Conservation (phyloP, 2,888 invertebrate species). For the Allygus modestus region DNA sequence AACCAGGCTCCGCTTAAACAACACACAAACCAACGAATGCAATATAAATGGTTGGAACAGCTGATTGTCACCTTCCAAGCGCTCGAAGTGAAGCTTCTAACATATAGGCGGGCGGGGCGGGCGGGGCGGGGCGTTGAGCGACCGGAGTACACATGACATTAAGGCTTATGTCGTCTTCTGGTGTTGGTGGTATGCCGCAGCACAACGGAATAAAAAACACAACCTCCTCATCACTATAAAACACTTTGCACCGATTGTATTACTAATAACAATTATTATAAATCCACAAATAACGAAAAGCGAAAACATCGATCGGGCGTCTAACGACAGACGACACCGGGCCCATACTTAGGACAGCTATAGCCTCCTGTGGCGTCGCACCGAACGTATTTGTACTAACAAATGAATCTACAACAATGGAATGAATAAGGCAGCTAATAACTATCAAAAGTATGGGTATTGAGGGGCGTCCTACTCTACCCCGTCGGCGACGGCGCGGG, state of each 20-base stretch:
- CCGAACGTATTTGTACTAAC: not conserved
- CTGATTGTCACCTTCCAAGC: slow-evolving; percentile 54
- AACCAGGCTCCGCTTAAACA: slow-evolving; percentile 13
- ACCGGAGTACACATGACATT: slow-evolving; percentile 47
- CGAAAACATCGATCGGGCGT: slow-evolving; percentile 52
- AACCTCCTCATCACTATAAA: slow-evolving; percentile 63
- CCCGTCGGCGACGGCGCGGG: slow-evolving; percentile 51
- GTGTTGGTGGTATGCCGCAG: slow-evolving; percentile 52
- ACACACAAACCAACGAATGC: slow-evolving; percentile 47
- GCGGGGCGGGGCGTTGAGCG: slow-evolving; percentile 43
- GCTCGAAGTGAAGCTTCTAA: slow-evolving; percentile 14
- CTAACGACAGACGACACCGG: slow-evolving; percentile 25
- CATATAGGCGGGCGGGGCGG: not conserved
- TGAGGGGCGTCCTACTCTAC: slow-evolving; percentile 38
- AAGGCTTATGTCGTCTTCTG: slow-evolving; percentile 45
- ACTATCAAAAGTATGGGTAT: slow-evolving; percentile 54
- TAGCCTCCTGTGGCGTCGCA: slow-evolving; percentile 5
- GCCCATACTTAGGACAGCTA: slow-evolving; percentile 55
- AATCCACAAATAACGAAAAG: slow-evolving; percentile 58
- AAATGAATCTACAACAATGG: slow-evolving; percentile 55
- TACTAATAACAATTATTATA: slow-evolving; percentile 62
- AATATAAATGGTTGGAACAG: slow-evolving; percentile 27
- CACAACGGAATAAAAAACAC: slow-evolving; percentile 60
- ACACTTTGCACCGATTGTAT: slow-evolving; percentile 63
- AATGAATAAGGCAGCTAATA: slow-evolving; percentile 59